Conservation (phyloP, 2,113 vertebrate genomes). For the Petromus typicus region DNA sequence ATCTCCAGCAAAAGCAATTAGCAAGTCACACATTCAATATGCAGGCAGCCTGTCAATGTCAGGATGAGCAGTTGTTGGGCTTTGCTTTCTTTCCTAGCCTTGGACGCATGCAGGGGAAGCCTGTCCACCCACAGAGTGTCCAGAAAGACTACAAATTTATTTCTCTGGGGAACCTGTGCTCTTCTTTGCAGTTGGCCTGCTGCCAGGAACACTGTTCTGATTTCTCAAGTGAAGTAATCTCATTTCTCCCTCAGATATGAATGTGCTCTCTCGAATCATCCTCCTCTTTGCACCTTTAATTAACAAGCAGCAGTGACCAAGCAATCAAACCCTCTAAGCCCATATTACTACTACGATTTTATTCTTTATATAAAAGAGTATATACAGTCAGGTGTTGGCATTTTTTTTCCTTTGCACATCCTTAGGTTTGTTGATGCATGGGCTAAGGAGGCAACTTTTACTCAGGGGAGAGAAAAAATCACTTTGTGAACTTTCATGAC, state of each 20-base stretch:
- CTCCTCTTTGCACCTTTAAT: constrained; percentile 71
- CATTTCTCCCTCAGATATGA: constrained; percentile 71
- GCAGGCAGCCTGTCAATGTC: background rate
- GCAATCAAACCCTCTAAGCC: constrained; percentile 70
- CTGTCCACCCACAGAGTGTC: background rate
- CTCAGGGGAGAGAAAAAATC: background rate
- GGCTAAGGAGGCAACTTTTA: background rate
- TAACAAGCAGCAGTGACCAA: constrained; percentile 76
- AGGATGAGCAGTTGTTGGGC: accelerated
- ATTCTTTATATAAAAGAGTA: constrained; percentile 26
- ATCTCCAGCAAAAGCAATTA: constrained; percentile 53
- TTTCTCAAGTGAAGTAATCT: constrained; percentile 63
- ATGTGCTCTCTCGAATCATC: constrained; percentile 42
- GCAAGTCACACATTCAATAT: constrained; percentile 8
- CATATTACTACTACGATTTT: constrained; percentile 60
- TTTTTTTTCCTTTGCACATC: too few species aligned
- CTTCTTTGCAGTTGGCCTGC: constrained; percentile 30
- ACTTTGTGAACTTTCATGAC: background rate
- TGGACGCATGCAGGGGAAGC: background rate
- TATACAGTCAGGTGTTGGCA: background rate
- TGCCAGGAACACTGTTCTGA: constrained; percentile 66
- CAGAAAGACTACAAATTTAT: background rate
- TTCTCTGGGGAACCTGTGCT: background rate
- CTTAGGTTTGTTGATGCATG: background rate
- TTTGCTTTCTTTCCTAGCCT: background rate